A percentile compares a stretch with the other conserved stretches of the same genome.
phyloP scores from a whole-genome alignment of 2,113 vertebrate genomes.

The Phyllostomus discolor region DNA sequence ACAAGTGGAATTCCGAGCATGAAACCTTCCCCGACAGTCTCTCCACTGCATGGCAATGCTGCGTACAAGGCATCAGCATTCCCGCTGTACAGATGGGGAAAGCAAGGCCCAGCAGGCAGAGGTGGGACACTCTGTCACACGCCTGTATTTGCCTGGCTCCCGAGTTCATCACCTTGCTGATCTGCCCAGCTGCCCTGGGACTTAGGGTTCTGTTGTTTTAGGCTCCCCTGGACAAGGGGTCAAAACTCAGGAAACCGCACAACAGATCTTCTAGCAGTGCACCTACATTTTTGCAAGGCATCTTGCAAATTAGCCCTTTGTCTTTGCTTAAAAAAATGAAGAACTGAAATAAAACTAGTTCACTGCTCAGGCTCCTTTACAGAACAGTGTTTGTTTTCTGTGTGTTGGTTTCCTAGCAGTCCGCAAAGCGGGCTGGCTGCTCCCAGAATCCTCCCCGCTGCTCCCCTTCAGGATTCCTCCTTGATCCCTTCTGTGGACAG shows the following conservation, averaged over 20 bases:
- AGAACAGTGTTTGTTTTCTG: background rate
- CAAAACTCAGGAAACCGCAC: background rate
- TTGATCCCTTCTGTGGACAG: background rate
- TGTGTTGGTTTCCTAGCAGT: background rate
- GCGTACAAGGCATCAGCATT: rapidly evolving
- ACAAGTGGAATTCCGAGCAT: background rate
- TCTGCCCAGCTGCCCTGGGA: background rate
- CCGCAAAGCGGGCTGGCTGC: background rate
- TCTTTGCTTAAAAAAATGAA: background rate
- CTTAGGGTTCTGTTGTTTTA: background rate
- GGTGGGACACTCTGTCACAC: background rate
- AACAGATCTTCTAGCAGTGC: background rate
- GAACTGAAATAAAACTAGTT: background rate
- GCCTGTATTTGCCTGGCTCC: background rate
- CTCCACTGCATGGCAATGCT: too few species aligned
- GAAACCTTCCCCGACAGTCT: rapidly evolving
- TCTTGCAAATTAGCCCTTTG: background rate
- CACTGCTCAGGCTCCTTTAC: background rate
- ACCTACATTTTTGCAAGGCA: background rate
- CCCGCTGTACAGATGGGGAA: background rate
- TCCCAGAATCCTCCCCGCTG: background rate
- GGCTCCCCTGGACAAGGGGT: background rate
- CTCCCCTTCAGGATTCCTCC: background rate
- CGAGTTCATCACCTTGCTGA: background rate
- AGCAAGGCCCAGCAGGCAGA: background rate